A percentile compares a stretch with the other conserved stretches of the same genome.
phyloP scores from a whole-genome alignment of 2,113 vertebrate species.

The Casuarius casuarius region DNA sequence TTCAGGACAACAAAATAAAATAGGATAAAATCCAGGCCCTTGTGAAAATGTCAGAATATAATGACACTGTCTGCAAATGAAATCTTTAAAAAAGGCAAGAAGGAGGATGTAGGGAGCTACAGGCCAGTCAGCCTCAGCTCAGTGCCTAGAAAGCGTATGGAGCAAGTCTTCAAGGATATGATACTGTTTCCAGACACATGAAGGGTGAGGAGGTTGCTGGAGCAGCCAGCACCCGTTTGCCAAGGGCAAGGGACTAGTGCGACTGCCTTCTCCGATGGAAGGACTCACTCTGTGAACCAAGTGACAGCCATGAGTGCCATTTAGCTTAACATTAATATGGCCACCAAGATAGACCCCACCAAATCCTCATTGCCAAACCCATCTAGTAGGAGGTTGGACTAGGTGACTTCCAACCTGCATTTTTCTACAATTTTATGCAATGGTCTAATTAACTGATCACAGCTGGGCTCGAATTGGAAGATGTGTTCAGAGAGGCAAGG shows the following conservation, averaged over 20 bases:
- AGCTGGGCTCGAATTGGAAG: background rate
- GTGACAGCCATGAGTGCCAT: too few species aligned
- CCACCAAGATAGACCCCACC: background rate
- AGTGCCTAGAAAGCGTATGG: background rate
- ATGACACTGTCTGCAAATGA: background rate
- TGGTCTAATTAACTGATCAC: accelerated
- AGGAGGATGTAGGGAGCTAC: background rate
- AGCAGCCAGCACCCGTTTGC: background rate
- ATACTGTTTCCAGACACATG: background rate
- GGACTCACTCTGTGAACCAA: background rate
- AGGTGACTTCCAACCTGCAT: background rate
- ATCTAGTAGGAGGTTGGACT: background rate
- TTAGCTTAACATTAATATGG: background rate
- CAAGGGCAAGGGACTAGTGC: background rate
- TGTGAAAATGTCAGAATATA: background rate
- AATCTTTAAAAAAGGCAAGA: background rate
- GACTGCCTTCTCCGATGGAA: accelerated
- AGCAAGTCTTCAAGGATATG: accelerated
- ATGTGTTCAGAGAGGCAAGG: background rate
- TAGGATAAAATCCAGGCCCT: background rate
- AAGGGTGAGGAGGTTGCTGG: background rate
- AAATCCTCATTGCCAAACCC: background rate
- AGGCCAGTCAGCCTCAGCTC: background rate
- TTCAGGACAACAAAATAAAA: background rate
- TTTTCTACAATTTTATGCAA: background rate